Conservation (phyloP, 2,797 vertebrate genomes). For the Tinamus major region DNA sequence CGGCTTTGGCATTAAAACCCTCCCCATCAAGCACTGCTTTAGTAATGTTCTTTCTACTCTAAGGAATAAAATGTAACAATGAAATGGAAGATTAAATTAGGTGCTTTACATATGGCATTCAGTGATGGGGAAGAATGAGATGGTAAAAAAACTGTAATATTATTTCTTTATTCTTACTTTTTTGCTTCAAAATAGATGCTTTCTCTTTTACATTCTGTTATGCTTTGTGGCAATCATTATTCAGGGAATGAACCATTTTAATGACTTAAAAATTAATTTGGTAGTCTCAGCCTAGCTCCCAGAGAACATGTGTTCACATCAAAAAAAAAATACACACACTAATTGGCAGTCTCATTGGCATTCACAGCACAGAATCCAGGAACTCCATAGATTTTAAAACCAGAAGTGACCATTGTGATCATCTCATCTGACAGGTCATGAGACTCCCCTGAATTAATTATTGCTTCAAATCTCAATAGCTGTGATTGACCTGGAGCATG, state of each 20-base stretch:
- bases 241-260: slow-evolving; percentile 59
- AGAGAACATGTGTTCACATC: slow-evolving; percentile 24
- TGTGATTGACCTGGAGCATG: not conserved
- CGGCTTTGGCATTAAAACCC: slow-evolving; percentile 2
- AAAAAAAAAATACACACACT: slow-evolving; percentile 45
- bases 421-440: slow-evolving; percentile 50
- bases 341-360: slow-evolving; percentile 75
- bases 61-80: slow-evolving; percentile 19
- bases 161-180: not conserved
- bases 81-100: slow-evolving; percentile 11
- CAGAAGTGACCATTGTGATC: slow-evolving; percentile 67
- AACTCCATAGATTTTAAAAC: slow-evolving; percentile 52
- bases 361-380: slow-evolving; percentile 57
- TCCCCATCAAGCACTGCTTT: not conserved
- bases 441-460: slow-evolving; percentile 54
- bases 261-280: slow-evolving; percentile 74
- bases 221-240: slow-evolving; percentile 57
- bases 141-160: not conserved
- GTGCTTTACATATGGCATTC: not conserved
- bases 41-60: not conserved
- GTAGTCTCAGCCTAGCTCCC: slow-evolving; percentile 44
- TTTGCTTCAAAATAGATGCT: slow-evolving; percentile 19
- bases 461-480: slow-evolving; percentile 10
- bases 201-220: slow-evolving; percentile 45
- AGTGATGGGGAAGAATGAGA: not conserved